Evolutionary conservation across 2,797 vertebrate genomes (phyloP).

Genomic region (Enteromius unitaeniatus): DNA sequence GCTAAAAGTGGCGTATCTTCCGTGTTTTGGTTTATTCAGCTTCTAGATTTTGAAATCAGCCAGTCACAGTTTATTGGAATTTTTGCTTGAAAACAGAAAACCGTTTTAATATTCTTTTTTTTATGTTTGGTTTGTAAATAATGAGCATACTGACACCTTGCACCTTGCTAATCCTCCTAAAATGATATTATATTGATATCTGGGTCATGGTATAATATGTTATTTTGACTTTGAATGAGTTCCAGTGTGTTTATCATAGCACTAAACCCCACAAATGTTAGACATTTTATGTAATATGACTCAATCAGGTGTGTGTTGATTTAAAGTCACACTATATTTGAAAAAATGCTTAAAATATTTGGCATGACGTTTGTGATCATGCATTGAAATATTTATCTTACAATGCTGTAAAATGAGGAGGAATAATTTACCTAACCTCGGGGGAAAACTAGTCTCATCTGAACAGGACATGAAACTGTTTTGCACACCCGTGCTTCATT

Average conservation of each 20-base stretch:
- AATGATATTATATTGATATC: neutral
- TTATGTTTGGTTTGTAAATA: constrained; percentile 2
- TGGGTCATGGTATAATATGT: neutral
- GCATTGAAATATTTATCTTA: neutral
- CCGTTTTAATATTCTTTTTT: neutral
- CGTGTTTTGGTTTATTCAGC: neutral
- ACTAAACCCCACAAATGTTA: neutral
- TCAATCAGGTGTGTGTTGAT: neutral
- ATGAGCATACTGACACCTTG: neutral
- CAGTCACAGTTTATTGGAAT: constrained; percentile 1
- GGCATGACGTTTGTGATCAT: neutral
- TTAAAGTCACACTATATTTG: neutral
- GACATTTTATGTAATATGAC: neutral
- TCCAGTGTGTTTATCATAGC: neutral
- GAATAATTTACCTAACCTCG: neutral
- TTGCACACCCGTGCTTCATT: constrained; percentile 45
- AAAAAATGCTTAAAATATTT: neutral
- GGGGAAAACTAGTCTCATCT: neutral
- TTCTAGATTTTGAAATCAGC: neutral
- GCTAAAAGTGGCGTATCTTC: neutral
- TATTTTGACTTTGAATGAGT: neutral
- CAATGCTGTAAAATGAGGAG: neutral
- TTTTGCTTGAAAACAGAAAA: neutral
- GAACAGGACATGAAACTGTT: constrained; percentile 22
- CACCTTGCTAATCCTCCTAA: neutral